Evolutionary conservation across 2,888 invertebrate genomes (phyloP).

Genomic region (Chrysolina americana): DNA sequence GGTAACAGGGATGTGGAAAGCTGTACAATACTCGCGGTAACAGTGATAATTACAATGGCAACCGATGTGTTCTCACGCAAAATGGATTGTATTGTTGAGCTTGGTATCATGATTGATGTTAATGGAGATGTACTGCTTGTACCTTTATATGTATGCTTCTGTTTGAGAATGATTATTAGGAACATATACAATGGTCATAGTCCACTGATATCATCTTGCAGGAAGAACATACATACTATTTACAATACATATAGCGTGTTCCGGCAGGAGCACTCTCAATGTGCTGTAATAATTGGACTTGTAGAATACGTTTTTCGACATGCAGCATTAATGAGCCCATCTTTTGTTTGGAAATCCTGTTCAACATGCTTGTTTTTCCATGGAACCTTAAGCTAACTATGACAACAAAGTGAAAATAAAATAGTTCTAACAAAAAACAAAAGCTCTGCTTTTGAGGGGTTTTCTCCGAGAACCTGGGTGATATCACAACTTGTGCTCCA

Average conservation of each 20-base stretch:
- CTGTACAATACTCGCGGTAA: constrained; percentile 15
- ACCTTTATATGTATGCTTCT: constrained; percentile 14
- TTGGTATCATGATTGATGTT: constrained; percentile 43
- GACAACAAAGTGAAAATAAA: too few relatives aligned
- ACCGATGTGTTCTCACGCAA: constrained; percentile 40
- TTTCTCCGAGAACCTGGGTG: too few relatives aligned
- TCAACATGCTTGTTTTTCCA: too few relatives aligned
- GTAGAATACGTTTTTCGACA: too few relatives aligned
- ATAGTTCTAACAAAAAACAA: too few relatives aligned
- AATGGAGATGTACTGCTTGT: constrained; percentile 37
- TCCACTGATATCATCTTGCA: neutral
- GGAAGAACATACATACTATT: neutral
- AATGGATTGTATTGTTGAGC: constrained; percentile 37
- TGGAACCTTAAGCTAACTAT: too few relatives aligned
- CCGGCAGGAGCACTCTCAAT: too few relatives aligned
- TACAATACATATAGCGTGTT: neutral
- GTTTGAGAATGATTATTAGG: constrained; percentile 21
- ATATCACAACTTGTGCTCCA: too few relatives aligned
- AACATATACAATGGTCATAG: neutral
- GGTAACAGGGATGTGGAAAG: constrained; percentile 3
- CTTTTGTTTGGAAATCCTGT: too few relatives aligned
- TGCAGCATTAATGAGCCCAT: too few relatives aligned
- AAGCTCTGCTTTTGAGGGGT: too few relatives aligned
- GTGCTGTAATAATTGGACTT: too few relatives aligned
- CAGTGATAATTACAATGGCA: constrained; percentile 35